phyloP scores from a whole-genome alignment of 2,888 invertebrate genomes.

The Taphrorychus bicolor region DNA sequence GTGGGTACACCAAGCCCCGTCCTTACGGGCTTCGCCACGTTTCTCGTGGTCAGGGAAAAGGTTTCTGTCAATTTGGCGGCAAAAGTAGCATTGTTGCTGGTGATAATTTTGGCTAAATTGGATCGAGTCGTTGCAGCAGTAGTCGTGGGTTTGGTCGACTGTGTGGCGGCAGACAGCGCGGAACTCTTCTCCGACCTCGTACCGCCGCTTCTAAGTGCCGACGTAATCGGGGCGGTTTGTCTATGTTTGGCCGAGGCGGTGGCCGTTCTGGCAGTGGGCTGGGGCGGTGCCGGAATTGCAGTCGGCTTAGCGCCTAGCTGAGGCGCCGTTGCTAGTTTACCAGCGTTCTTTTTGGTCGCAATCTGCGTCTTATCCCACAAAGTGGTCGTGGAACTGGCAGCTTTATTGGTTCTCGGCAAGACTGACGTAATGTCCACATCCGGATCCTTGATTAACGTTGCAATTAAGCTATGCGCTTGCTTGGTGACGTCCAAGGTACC shows the following conservation, averaged over 20 bases:
- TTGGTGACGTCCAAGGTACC: constrained; percentile 90
- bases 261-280: constrained; percentile 46
- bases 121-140: constrained; percentile 61
- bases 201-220: constrained; percentile 52
- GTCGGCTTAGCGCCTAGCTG: background rate
- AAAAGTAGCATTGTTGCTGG: constrained; percentile 66
- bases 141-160: constrained; percentile 57
- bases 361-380: constrained; percentile 67
- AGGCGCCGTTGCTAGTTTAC: constrained; percentile 50
- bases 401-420: constrained; percentile 67
- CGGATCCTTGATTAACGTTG: constrained; percentile 92
- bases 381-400: constrained; percentile 64
- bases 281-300: constrained; percentile 20
- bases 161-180: constrained; percentile 45
- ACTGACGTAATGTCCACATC: constrained; percentile 89
- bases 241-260: constrained; percentile 50
- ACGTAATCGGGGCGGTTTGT: constrained; percentile 46
- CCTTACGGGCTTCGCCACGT: constrained; percentile 34
- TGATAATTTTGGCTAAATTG: constrained; percentile 47
- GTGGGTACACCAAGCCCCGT: constrained; percentile 39
- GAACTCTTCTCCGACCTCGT: constrained; percentile 66
- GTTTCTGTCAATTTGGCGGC: constrained; percentile 74
- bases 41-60: constrained; percentile 37
- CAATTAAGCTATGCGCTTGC: constrained; percentile 90
- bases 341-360: constrained; percentile 58